Evolutionary conservation across 1,140 invertebrate genomes (phyloP).

Genomic region (Diuraphis noxia): DNA sequence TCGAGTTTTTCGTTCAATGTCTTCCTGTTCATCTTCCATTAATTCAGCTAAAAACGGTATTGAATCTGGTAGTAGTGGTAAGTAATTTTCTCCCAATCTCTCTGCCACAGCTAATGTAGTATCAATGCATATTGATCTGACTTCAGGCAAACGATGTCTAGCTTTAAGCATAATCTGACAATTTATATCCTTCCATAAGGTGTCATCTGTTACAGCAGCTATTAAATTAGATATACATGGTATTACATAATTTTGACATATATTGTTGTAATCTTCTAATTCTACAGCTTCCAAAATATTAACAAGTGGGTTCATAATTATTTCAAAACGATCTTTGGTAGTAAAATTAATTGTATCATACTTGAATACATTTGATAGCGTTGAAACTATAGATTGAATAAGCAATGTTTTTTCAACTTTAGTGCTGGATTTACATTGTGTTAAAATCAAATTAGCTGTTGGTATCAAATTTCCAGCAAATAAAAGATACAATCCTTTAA

Average conservation of each 20-base stretch:
- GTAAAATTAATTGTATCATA: conserved; percentile 79
- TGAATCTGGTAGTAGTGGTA: conserved; percentile 78
- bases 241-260: conserved; percentile 69
- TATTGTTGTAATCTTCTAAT: conserved; percentile 64
- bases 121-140: conserved; percentile 65
- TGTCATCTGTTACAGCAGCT: conserved; percentile 79
- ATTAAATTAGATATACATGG: conserved; percentile 81
- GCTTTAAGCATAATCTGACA: conserved; percentile 89
- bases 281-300: conserved; percentile 68
- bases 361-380: conserved; percentile 76
- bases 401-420: conserved; percentile 54
- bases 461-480: conserved; percentile 85
- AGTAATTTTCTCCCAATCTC: conserved; percentile 79
- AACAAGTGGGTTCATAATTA: conserved; percentile 81
- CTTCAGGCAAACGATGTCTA: conserved; percentile 69
- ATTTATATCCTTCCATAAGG: conserved; percentile 84
- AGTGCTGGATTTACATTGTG: conserved; percentile 60
- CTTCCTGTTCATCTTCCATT: conserved; percentile 79
- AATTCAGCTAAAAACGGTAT: conserved; percentile 82
- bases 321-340: conserved; percentile 78
- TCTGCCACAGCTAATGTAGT: conserved; percentile 72
- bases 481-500: conserved; percentile 85
- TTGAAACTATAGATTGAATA: conserved; percentile 60
- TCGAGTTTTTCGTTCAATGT: conserved; percentile 75
- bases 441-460: conserved; percentile 74